These are phyloP conservation scores for Hyles lineata DNA, from an alignment of 2,888 invertebrate genomes.

Conservation along the genomic window DNA sequence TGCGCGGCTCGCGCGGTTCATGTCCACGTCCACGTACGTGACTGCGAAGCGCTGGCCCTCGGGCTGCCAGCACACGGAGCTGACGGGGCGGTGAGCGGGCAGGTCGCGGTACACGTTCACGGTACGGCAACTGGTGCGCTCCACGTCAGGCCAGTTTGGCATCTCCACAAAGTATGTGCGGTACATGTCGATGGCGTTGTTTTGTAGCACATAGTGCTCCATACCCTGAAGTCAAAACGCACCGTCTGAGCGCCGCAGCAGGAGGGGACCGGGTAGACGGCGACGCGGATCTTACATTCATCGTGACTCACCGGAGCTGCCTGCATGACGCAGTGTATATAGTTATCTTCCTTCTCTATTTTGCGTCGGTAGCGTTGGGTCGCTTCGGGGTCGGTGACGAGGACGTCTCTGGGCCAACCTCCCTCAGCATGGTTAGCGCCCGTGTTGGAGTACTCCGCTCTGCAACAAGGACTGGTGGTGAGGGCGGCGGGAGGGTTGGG, in stretches of 20 bases:
- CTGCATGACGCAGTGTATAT: constrained; percentile 87
- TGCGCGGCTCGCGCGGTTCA: constrained; percentile 83
- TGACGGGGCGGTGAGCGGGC: constrained; percentile 87
- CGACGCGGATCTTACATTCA: background rate
- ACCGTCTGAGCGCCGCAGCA: background rate
- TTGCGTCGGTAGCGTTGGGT: constrained; percentile 91
- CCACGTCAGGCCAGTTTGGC: constrained; percentile 86
- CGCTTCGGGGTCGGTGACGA: constrained; percentile 87
- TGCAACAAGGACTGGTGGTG: constrained; percentile 44
- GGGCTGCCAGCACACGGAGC: constrained; percentile 94
- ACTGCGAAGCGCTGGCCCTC: constrained; percentile 92
- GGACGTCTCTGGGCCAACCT: constrained; percentile 92
- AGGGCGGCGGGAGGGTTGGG: background rate
- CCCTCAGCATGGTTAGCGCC: constrained; percentile 91
- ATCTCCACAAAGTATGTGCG: constrained; percentile 93
- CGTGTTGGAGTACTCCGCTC: constrained; percentile 82
- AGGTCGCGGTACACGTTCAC: constrained; percentile 92
- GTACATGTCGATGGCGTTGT: constrained; percentile 96
- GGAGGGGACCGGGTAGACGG: background rate
- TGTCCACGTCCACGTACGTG: constrained; percentile 91
- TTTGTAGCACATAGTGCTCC: constrained; percentile 94
- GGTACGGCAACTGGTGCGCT: constrained; percentile 88
- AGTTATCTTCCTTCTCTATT: constrained; percentile 91
- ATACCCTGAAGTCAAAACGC: constrained; percentile 82
- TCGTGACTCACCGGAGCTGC: constrained; percentile 62